Evolutionary conservation across 2,113 vertebrate species (phyloP).

Genomic region (Hypomesus transpacificus): DNA sequence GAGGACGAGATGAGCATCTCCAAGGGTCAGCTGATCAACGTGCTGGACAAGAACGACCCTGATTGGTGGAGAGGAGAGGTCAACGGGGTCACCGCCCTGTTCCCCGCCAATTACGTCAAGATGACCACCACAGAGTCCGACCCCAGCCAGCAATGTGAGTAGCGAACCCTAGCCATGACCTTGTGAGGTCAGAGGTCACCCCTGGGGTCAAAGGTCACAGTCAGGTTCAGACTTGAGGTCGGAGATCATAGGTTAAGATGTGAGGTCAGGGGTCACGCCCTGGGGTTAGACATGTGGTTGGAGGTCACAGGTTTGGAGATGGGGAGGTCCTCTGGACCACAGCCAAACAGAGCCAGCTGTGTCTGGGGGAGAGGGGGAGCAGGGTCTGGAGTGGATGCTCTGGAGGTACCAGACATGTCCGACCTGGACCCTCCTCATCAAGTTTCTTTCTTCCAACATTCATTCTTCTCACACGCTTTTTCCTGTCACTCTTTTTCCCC

Average conservation of each 20-base stretch:
- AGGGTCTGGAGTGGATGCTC: no score
- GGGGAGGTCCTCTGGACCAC: no score
- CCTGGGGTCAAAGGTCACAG: no score
- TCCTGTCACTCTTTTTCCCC: conserved; percentile 9
- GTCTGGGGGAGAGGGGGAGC: no score
- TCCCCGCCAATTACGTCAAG: conserved; percentile 94
- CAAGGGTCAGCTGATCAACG: conserved; percentile 88
- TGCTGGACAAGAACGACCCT: conserved; percentile 83
- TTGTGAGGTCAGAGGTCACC: no score
- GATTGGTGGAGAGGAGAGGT: conserved; percentile 98
- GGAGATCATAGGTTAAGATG: no score
- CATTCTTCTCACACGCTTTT: conserved; percentile 23
- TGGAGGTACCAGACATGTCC: neutral
- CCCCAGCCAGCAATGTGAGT: conserved; percentile 95
- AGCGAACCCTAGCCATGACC: conserved; percentile 6
- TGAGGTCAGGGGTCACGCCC: no score
- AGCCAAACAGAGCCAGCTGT: no score
- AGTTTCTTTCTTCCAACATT: conserved; percentile 22
- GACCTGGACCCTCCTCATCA: neutral
- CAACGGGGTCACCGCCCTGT: conserved; percentile 83
- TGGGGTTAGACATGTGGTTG: no score
- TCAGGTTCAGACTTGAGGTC: no score
- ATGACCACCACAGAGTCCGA: conserved; percentile 85
- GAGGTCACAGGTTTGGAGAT: no score
- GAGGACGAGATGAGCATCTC: conserved; percentile 91